Conservation (phyloP, 1,140 invertebrate species). For the Bicyclus anynana region DNA sequence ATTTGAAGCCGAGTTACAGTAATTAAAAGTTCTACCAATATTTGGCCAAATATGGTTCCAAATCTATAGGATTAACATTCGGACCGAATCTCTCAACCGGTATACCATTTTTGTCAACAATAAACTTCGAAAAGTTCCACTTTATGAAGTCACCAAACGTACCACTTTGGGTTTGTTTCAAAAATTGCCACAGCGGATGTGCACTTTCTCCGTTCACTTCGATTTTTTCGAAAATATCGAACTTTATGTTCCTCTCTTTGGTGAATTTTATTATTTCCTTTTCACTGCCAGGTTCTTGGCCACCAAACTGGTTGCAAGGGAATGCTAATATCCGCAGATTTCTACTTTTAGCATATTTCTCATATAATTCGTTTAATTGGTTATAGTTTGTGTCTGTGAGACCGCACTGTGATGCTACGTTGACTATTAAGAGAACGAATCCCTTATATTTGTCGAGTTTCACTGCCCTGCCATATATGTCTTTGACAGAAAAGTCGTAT, state of each 20-base stretch:
- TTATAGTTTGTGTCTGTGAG: constrained; percentile 89
- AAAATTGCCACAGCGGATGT: constrained; percentile 90
- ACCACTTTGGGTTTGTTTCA: constrained; percentile 80
- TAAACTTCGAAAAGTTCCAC: constrained; percentile 99
- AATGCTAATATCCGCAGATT: constrained; percentile 90
- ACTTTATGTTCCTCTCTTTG: constrained; percentile 83
- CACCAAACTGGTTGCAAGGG: constrained; percentile 95
- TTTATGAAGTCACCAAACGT: constrained; percentile 90
- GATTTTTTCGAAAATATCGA: constrained; percentile 88
- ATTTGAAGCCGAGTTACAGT: too few species aligned
- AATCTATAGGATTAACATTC: constrained; percentile 81
- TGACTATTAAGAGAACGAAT: constrained; percentile 87
- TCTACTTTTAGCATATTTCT: constrained; percentile 79
- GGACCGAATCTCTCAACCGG: constrained; percentile 90
- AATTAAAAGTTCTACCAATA: too few species aligned
- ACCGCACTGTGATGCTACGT: constrained; percentile 93
- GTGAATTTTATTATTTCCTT: constrained; percentile 87
- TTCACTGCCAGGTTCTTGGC: constrained; percentile 86
- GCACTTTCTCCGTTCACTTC: constrained; percentile 93
- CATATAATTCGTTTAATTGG: constrained; percentile 85
- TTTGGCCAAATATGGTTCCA: constrained; percentile 49
- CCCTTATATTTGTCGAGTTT: constrained; percentile 85
- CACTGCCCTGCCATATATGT: constrained; percentile 85
- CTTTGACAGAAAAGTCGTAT: constrained; percentile 86
- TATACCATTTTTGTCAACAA: constrained; percentile 91